Evolutionary conservation across 2,888 invertebrate species (phyloP), one percentile per base, ranked within the genome.

Genomic region (Aplocera efformata): DNA sequence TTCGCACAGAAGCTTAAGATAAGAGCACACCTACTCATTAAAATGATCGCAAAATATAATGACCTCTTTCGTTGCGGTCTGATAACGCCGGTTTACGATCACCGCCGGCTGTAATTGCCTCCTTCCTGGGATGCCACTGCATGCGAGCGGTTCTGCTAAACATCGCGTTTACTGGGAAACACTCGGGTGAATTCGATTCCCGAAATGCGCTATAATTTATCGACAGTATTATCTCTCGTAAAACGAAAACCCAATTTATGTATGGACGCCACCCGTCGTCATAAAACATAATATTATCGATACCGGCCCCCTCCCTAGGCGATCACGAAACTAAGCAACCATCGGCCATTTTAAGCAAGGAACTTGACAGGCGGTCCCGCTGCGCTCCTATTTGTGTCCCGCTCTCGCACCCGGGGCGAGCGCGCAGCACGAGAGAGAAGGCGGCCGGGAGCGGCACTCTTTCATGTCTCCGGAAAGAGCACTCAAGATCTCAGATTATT

Each of bases 241-340:
- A 82, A 84, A 79, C 76, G 81, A 79, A 82, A 79, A 80, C 77
- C 75, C 78, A 80, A 79, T 83, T 80, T 79, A 80, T 77, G 78
- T 77, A 64, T 64, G 61, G 58, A 59, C 66, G 72, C 77, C 78
- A 70, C 73, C 79, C 77, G 73, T 66, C 63, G 75, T 70, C 79
- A 77, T 85, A 83, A 84, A 84, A 83, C 79, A 83, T 84, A 83
- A 83, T 79, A 84, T 79, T 85, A 84, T 84, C 83, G 83, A 80
- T 79, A 74, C 71, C 74, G 73, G 65, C 77, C 78, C 79, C 82
- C 83, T 79, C 85, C 83, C 84, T 80, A 80, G 82, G 79, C 85
- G 79, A 83, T 83, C 85, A 82, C 83, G 84, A 82, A 82, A 80
- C 85, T 80, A 80, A 81, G 76, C 76, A 73, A 76, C 53, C 58